A percentile compares a stretch with the other conserved stretches of the same genome.
Evolutionary conservation across 2,888 invertebrate genomes (phyloP).

Genomic region (Pharmacophagus antenor): DNA sequence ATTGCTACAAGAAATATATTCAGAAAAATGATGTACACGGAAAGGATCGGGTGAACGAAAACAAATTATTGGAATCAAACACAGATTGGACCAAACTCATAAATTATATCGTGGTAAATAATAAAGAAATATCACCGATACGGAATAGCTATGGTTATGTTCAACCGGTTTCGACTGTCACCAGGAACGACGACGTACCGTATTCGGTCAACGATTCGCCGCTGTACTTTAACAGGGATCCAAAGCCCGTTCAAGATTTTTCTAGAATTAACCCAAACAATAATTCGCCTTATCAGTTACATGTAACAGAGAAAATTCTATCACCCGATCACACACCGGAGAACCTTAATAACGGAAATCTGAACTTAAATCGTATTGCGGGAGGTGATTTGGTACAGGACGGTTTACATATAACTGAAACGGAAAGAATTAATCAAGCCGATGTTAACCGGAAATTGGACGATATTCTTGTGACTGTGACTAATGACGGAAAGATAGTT

Average conservation of each 20-base stretch:
- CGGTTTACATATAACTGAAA: background rate
- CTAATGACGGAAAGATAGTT: constrained; percentile 10
- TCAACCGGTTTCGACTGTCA: background rate
- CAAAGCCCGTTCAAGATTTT: background rate
- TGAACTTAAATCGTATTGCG: constrained; percentile 9
- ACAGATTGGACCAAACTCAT: background rate
- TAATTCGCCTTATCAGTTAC: constrained; percentile 6
- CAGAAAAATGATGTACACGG: background rate
- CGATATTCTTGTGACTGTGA: constrained; percentile 5
- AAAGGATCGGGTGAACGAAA: background rate
- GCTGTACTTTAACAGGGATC: background rate
- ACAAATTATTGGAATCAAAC: background rate
- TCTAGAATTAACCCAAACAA: background rate
- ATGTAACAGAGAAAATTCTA: constrained; percentile 7
- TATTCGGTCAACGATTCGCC: background rate
- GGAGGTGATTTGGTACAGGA: background rate
- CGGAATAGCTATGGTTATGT: background rate
- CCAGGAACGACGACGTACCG: background rate
- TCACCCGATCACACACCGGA: background rate
- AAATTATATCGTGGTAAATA: background rate
- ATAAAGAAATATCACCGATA: background rate
- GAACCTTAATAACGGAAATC: constrained; percentile 3
- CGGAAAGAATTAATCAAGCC: background rate
- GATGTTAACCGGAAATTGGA: constrained; percentile 3
- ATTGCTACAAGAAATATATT: background rate